phyloP scores from a whole-genome alignment of 2,797 vertebrate species.

The Lithobates pipiens region DNA sequence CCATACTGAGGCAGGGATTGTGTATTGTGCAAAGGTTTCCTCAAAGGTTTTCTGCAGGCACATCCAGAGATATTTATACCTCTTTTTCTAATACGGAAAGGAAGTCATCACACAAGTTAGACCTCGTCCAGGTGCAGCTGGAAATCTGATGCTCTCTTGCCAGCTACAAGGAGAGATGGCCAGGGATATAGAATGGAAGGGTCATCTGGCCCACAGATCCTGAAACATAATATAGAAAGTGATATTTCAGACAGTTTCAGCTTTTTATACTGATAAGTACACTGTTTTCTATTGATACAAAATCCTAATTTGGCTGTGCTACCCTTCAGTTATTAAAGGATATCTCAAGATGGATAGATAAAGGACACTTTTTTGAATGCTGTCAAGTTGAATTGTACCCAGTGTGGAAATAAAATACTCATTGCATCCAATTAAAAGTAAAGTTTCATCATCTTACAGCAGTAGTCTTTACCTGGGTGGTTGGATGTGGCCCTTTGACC shows the following conservation, averaged over 20 bases:
- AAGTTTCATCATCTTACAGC: too few relatives aligned
- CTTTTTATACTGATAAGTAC: background rate
- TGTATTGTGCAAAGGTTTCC: conserved; percentile 39
- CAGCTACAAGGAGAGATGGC: conserved; percentile 36
- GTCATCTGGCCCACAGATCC: conserved; percentile 36
- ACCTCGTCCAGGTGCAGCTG: conserved; percentile 64
- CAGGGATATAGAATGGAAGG: conserved; percentile 36
- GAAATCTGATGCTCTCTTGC: conserved; percentile 54
- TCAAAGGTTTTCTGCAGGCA: conserved; percentile 10
- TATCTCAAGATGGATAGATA: too few relatives aligned
- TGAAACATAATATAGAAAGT: conserved; percentile 51
- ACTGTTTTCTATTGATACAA: too few relatives aligned
- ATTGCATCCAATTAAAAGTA: too few relatives aligned
- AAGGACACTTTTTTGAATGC: too few relatives aligned
- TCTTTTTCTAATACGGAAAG: conserved; percentile 64
- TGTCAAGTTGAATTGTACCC: too few relatives aligned
- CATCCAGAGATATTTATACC: conserved; percentile 34
- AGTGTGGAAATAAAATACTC: too few relatives aligned
- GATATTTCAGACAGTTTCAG: conserved; percentile 20
- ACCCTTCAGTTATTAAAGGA: too few relatives aligned
- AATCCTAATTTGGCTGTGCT: too few relatives aligned
- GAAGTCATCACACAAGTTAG: conserved; percentile 67
- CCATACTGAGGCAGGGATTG: conserved; percentile 3
- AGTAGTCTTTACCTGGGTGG: too few relatives aligned
- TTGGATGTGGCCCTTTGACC: too few relatives aligned